Evolutionary conservation across 2,113 vertebrate genomes (phyloP), one percentile per base, ranked within the genome.

Genomic region (Empidonax traillii): DNA sequence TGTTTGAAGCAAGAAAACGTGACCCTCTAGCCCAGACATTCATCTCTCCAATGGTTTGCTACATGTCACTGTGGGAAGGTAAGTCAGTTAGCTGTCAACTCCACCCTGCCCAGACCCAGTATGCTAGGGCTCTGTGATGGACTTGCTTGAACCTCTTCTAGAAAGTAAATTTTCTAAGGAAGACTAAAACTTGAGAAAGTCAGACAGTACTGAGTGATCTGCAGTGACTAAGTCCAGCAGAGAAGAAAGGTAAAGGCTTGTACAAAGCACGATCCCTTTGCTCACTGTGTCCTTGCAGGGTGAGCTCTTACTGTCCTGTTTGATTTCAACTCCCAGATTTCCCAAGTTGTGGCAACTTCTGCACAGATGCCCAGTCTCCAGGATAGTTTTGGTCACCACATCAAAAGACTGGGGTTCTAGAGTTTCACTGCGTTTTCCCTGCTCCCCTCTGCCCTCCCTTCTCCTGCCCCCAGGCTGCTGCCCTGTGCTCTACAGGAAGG

Each of bases 401-500:
- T 41, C 23, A 65, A 43, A 94, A 44, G 11, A n/a, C 15, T 49
- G 61, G 6, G 7, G 20, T 52, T 85, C 31, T 41, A 71, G 31
- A 46, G 44, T 31, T n/a, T 81, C 14, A 0, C 6, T 3, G 14
- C 0, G 0, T 33, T 82, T 56, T 46, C 4, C 28, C 8, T 1
- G 0, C 9, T 66, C 3, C 12, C 12, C 2, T 27, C 27, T 2
- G 0, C 14, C 3, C 28, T 77, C 37, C 18, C 31, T 46, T 22
- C 43, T 53, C 1, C 0, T 6, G 8, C n/a, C 27, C 37, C 1
- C 0, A 39, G n/a, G 23, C 37, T 89, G 53, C 37, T 89, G 31
- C 73, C 19, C 37, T 44, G 31, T 22, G n/a, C 24, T 53, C 20
- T 12, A 9, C 4, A 24, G 14, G 18, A 76, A 94, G 44, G 37